Evolutionary conservation across 2,888 invertebrate species (phyloP).

Genomic region (Drosophila incognita): DNA sequence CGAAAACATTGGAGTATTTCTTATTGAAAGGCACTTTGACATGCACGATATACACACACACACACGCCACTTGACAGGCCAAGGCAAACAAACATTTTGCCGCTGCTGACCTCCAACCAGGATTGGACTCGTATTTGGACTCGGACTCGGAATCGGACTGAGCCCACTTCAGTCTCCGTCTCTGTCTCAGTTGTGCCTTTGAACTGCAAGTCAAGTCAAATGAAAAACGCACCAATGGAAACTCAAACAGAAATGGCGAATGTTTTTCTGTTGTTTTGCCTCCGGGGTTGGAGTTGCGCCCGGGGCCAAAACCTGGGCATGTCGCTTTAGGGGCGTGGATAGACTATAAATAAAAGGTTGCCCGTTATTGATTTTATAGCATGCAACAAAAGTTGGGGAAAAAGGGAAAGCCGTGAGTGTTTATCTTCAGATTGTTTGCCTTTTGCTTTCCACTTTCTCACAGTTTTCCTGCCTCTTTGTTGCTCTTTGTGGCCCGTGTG

Average conservation of each 20-base stretch:
- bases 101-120: constrained; percentile 64
- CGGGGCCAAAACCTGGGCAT: constrained; percentile 24
- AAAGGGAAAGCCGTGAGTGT: constrained; percentile 51
- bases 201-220: constrained; percentile 81
- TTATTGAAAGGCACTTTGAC: constrained; percentile 73
- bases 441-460: constrained; percentile 26
- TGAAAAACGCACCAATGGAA: constrained; percentile 70
- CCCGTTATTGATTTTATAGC: constrained; percentile 70
- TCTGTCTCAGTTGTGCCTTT: constrained; percentile 53
- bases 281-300: constrained; percentile 29
- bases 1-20: constrained; percentile 43
- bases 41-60: constrained; percentile 53
- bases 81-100: constrained; percentile 52
- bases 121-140: constrained; percentile 7
- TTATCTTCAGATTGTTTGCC: constrained; percentile 59
- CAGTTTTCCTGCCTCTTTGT: constrained; percentile 13
- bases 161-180: constrained; percentile 1
- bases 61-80: constrained; percentile 65
- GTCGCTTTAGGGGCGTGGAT: constrained; percentile 47
- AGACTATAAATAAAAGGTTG: constrained; percentile 78
- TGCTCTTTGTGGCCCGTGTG: constrained; percentile 2
- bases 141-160: background rate
- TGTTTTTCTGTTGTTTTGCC: constrained; percentile 14
- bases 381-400: constrained; percentile 28
- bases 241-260: constrained; percentile 77